These are phyloP conservation scores for Polia nebulosa DNA, from an alignment of 2,888 invertebrate genomes.

Conservation along the genomic window DNA sequence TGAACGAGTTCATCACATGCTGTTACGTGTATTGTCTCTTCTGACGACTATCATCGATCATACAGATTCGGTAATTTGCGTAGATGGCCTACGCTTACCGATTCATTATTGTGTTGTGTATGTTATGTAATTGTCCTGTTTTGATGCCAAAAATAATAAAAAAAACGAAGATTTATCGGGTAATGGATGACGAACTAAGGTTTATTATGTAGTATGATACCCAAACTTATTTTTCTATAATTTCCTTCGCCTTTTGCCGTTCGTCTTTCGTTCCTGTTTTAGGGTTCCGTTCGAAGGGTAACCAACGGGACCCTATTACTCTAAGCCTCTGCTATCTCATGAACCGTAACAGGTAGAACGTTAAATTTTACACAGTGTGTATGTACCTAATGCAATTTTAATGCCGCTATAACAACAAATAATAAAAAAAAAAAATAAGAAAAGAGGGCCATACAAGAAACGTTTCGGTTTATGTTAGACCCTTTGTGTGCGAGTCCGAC, in stretches of 20 bases:
- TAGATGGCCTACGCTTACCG: slow-evolving; percentile 24
- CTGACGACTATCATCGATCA: slow-evolving; percentile 63
- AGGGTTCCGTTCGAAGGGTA: too few species aligned
- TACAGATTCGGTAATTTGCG: slow-evolving; percentile 28
- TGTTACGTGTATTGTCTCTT: slow-evolving; percentile 24
- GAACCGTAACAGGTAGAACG: too few species aligned
- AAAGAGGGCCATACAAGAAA: too few species aligned
- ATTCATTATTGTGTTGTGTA: slow-evolving; percentile 38
- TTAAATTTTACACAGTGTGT: too few species aligned
- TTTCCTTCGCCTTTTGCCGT: background rate
- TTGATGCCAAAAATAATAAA: slow-evolving; percentile 20
- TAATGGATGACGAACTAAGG: background rate
- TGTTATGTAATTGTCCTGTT: slow-evolving; percentile 20
- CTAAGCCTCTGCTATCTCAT: too few species aligned
- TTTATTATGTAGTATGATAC: background rate
- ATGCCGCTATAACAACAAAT: too few species aligned
- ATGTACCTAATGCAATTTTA: too few species aligned
- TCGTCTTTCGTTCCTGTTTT: background rate
- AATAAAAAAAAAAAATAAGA: too few species aligned
- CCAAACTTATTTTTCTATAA: background rate
- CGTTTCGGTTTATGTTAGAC: too few species aligned
- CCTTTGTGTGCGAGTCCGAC: too few species aligned
- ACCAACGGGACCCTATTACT: too few species aligned
- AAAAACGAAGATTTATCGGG: slow-evolving; percentile 23
- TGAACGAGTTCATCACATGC: slow-evolving; percentile 26